phyloP scores from a whole-genome alignment of 2,797 vertebrate species.

The Dipus sagitta region DNA sequence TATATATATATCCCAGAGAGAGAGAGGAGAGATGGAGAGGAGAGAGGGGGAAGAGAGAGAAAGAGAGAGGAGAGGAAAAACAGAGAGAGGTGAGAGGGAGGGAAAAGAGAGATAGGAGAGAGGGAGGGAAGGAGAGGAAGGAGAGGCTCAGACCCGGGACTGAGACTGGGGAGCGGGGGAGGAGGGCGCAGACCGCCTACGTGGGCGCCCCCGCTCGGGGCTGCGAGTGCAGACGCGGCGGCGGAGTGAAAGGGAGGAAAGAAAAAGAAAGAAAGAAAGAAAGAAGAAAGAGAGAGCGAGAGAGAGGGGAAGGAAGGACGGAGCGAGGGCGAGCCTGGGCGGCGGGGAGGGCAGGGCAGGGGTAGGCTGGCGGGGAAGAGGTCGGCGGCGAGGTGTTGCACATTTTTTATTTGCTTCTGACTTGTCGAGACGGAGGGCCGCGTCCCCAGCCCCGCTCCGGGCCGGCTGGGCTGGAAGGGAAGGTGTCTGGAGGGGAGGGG shows the following conservation, averaged over 20 bases:
- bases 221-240: constrained; percentile 80
- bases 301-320: too few relatives aligned
- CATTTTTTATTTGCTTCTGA: constrained; percentile 74
- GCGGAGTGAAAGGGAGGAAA: constrained; percentile 81
- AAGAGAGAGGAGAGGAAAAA: not conserved
- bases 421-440: constrained; percentile 47
- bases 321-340: constrained; percentile 57
- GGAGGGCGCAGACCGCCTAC: constrained; percentile 87
- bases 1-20: too few relatives aligned
- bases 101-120: too few relatives aligned
- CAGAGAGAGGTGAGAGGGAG: too few relatives aligned
- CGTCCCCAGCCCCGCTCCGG: constrained; percentile 30
- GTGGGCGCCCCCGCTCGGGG: constrained; percentile 84
- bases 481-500: constrained; percentile 11
- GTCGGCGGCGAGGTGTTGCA: constrained; percentile 81
- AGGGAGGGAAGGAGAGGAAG: not conserved
- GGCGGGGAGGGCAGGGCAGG: not conserved
- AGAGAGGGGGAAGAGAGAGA: not conserved
- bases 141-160: constrained; percentile 2
- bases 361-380: not conserved
- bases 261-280: constrained; percentile 1
- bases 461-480: constrained; percentile 1
- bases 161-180: constrained; percentile 66
- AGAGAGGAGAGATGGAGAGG: not conserved
- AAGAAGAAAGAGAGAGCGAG: too few relatives aligned